Conservation (phyloP, 2,113 vertebrate species). For the Psettodes erumei region DNA sequence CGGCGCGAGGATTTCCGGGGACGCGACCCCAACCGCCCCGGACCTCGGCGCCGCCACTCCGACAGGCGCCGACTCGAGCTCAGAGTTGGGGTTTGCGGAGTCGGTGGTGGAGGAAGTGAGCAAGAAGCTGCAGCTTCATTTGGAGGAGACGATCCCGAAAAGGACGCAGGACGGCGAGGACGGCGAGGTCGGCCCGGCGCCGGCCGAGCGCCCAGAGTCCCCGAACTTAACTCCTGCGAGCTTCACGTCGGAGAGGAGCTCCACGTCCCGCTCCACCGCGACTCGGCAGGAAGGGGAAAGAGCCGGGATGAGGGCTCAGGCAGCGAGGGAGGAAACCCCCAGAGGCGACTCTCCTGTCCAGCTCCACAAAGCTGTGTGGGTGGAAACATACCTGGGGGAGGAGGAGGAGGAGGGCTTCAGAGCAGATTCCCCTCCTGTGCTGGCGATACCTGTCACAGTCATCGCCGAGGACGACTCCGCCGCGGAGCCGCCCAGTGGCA, state of each 20-base stretch:
- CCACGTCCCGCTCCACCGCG: slow-evolving; percentile 26
- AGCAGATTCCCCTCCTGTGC: slow-evolving; percentile 69
- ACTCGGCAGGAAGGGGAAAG: slow-evolving; percentile 9
- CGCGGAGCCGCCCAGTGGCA: slow-evolving; percentile 36
- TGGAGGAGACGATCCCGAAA: slow-evolving; percentile 63
- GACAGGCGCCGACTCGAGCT: not conserved
- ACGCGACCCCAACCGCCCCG: slow-evolving; percentile 26
- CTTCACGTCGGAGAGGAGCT: slow-evolving; percentile 62
- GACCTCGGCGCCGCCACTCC: not conserved
- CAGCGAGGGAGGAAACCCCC: slow-evolving; percentile 38
- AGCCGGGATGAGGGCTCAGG: slow-evolving; percentile 33
- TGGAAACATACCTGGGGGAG: slow-evolving; percentile 80
- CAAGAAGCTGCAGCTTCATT: slow-evolving; percentile 72
- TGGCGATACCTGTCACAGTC: slow-evolving; percentile 70
- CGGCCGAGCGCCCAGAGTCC: slow-evolving; percentile 47
- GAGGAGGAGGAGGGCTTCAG: slow-evolving; percentile 66
- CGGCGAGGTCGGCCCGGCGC: not conserved
- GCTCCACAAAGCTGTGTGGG: slow-evolving; percentile 77
- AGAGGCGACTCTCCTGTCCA: slow-evolving; percentile 57
- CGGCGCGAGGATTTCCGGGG: slow-evolving; percentile 51
- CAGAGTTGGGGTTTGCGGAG: slow-evolving; percentile 47
- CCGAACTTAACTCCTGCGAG: slow-evolving; percentile 56
- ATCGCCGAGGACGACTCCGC: slow-evolving; percentile 65
- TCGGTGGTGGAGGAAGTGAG: slow-evolving; percentile 73
- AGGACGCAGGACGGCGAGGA: not conserved